phyloP scores from a whole-genome alignment of 1,140 invertebrate genomes.

The Sycophaga agraensis region DNA sequence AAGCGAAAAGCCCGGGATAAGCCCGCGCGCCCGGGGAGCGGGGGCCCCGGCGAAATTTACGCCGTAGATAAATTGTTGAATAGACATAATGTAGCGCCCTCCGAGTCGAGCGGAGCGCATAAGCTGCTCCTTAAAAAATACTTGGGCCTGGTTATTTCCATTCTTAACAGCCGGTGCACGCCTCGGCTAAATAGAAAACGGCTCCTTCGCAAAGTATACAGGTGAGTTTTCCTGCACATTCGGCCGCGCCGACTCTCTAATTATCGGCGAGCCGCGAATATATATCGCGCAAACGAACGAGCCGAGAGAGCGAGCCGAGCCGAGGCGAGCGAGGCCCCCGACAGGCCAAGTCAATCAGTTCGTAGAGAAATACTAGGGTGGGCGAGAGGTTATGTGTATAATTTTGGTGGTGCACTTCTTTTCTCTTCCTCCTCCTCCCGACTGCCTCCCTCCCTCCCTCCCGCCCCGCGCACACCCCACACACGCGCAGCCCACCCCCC shows the following conservation, averaged over 20 bases:
- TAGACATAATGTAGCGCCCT: too few relatives aligned
- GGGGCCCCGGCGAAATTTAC: too few relatives aligned
- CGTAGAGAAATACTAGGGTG: slow-evolving; percentile 24
- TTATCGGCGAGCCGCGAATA: slow-evolving; percentile 22
- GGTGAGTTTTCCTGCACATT: slow-evolving; percentile 19
- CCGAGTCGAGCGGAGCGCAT: too few relatives aligned
- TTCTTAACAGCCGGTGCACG: slow-evolving; percentile 12
- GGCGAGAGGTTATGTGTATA: background rate
- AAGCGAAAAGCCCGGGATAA: too few relatives aligned
- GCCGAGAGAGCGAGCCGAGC: too few relatives aligned
- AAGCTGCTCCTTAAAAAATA: slow-evolving; percentile 12
- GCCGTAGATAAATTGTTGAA: too few relatives aligned
- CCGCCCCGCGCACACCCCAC: background rate
- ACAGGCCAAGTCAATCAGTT: slow-evolving; percentile 16
- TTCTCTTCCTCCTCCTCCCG: background rate
- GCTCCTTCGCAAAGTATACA: slow-evolving; percentile 24
- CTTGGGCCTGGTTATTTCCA: slow-evolving; percentile 18
- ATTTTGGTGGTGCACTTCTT: slow-evolving; percentile 8
- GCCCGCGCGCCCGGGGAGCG: too few relatives aligned
- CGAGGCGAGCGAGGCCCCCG: too few relatives aligned
- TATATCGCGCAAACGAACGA: slow-evolving; percentile 11
- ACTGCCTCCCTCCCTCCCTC: background rate
- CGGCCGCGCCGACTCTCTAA: slow-evolving; percentile 15
- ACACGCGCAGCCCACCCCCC: background rate
- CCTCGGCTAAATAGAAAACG: slow-evolving; percentile 23